Evolutionary conservation across 2,113 vertebrate species (phyloP), one percentile per base, ranked within the genome.

Genomic region (Cnemophilus loriae): DNA sequence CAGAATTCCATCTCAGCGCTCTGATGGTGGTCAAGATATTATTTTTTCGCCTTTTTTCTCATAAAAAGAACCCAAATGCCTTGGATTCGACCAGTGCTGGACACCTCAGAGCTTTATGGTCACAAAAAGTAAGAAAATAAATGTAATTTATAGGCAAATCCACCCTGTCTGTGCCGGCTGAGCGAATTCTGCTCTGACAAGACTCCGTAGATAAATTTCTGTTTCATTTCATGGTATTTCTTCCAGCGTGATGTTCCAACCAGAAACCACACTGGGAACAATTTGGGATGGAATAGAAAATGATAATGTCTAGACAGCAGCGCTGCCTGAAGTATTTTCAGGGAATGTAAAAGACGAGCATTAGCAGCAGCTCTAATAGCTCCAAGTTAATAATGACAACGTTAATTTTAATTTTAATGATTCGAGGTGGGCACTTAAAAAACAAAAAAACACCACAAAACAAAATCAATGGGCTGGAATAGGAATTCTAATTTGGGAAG

Each of bases 191-290:
- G 35, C 86, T 52, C 21, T 26, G 77, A 84, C 11, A 19, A 71
- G 74, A 42, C 59, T 23, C 79, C 12, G 24, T 3, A 50, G 92
- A 87, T 55, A 68, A 56, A 59, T 85, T 94, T 68, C 74, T 82
- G 56, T 68, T 95, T 84, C 69, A 87, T 96, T 95, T 94, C 82
- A 59, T 88, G 84, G 71, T 39, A 10, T 60, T 95, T 87, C 75
- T 87, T 89, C 70, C 65, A 77, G 53, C 0, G 2, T 55, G 64
- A 78, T 74, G 67, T 59, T 93, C 61, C 68, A 52, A 92, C 22
- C 75, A 89, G 93, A 90, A 93, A 74, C 47, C 87, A 87, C 81
- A 95, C 56, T 78, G 93, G 95, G 94, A 95, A 95, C 92, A 94
- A 93, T 92, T 93, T 96, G 82, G 82, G 80, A 71, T 6, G 28